Base-by-base conservation (phyloP, 37 sponge, comb jelly and placozoan genomes). In the Tethya wilhelma region DNA sequence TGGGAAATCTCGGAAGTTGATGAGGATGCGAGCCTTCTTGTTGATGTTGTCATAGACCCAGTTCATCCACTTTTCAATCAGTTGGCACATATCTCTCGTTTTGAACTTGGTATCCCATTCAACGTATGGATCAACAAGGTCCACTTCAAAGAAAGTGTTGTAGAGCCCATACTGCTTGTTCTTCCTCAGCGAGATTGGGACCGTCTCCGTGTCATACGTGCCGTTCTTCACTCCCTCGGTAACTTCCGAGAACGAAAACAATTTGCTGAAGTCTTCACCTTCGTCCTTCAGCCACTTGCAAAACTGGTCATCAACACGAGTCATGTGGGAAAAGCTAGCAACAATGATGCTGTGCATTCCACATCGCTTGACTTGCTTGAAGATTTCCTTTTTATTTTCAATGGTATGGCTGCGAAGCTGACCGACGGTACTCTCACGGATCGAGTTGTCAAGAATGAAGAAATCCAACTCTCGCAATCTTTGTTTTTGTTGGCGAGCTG, bases 351-450 rank as follows among this genome's bases (percentile, higher is more conserved):
- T 39, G 43, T 81, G 82, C 41, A 91, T 55, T 7, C 92, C 96
- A 59, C 84, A 74, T 79, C 72, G 77, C 84, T 86, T 86, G 38
- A 94, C 81, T 26, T 94, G 62, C 33, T 86, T 34, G 44, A 72
- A 86, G 72, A 95, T 95, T 33, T 60, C 69, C 59, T 25, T 56
- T 74, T 95, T 95, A 78, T 89, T 86, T 38, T 91, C 77, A 22
- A 95, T 42, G 11, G 96, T 95, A 73, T 95, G 96, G 73, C 92
- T 69, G 25, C 87, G 79, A 7, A 95, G 71, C 56, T 88, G 89
- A 0, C 92, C 96, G 25, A 95, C 92, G 26, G 96, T 95, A 62
- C 92, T 95, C 81, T 95, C 96, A 23, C 96, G 89, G n/a, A 95
- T 56, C 45, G 96, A 95, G 73, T 95, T 95, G 85, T 95, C 96